A percentile compares a stretch with the other conserved stretches of the same genome.
These are phyloP conservation scores for Omphaloscelis lunosa DNA, from an alignment of 2,888 invertebrate genomes.

Conservation along the genomic window DNA sequence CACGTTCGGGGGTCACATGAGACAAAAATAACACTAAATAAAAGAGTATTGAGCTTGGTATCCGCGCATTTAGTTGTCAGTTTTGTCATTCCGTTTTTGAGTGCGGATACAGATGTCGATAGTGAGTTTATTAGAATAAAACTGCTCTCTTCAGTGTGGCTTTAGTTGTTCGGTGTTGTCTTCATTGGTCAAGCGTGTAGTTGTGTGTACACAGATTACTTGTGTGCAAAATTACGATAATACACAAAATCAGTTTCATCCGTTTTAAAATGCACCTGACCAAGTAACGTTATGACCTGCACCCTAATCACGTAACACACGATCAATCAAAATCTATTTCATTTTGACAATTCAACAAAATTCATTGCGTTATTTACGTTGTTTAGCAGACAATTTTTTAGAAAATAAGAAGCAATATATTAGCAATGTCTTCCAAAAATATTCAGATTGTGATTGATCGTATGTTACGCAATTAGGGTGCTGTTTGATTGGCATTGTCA, in stretches of 20 bases:
- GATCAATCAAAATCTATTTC: too few relatives aligned
- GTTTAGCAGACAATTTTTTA: too few relatives aligned
- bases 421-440: too few relatives aligned
- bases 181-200: background rate
- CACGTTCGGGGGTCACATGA: background rate
- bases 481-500: background rate
- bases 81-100: constrained; percentile 3
- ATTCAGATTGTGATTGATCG: too few relatives aligned
- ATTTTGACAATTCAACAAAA: too few relatives aligned
- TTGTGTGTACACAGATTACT: background rate
- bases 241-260: background rate
- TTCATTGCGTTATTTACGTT: too few relatives aligned
- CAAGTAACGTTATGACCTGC: too few relatives aligned
- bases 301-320: too few relatives aligned
- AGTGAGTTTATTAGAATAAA: background rate
- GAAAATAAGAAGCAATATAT: too few relatives aligned
- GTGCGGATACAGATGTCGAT: background rate
- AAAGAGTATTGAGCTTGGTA: background rate
- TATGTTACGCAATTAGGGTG: too few relatives aligned
- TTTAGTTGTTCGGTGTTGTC: background rate
- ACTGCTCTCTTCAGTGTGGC: background rate
- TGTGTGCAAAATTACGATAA: background rate
- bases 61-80: constrained; percentile 25
- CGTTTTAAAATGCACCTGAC: background rate
- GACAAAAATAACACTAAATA: constrained; percentile 4